A percentile compares a stretch with the other conserved stretches of the same genome.
These are phyloP conservation scores for Drosophila atripex DNA, from an alignment of 2,888 invertebrate genomes.

Conservation along the genomic window DNA sequence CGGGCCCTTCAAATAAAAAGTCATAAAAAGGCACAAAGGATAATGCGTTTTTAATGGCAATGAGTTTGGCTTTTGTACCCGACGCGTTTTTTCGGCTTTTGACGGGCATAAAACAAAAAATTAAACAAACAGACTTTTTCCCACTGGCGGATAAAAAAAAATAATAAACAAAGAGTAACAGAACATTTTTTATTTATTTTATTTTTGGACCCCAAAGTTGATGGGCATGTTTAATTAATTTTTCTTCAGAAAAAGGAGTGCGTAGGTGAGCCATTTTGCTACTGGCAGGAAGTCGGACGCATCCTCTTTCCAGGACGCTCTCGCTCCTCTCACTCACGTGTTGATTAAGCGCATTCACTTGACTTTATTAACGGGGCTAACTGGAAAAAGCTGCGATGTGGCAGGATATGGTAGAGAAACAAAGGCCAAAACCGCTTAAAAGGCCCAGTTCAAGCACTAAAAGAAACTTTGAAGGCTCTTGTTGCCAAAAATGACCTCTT, in stretches of 20 bases:
- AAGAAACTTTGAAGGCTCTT: too few species aligned
- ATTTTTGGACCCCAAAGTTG: constrained; percentile 45
- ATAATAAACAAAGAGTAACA: constrained; percentile 46
- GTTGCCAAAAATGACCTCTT: not conserved
- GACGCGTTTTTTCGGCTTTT: constrained; percentile 57
- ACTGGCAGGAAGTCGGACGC: constrained; percentile 40
- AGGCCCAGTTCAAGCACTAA: constrained; percentile 19
- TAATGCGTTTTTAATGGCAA: constrained; percentile 78
- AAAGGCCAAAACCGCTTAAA: constrained; percentile 25
- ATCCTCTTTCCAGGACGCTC: constrained; percentile 23
- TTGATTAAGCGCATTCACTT: constrained; percentile 79
- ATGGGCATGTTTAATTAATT: constrained; percentile 68
- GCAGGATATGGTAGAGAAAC: constrained; percentile 13
- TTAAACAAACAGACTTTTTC: constrained; percentile 44
- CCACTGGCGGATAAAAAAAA: constrained; percentile 54
- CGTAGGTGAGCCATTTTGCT: constrained; percentile 27
- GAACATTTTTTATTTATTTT: constrained; percentile 54
- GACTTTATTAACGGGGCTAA: constrained; percentile 66
- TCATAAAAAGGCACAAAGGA: constrained; percentile 77
- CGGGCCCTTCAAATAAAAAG: constrained; percentile 70
- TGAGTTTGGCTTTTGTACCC: constrained; percentile 69
- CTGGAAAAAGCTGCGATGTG: constrained; percentile 50
- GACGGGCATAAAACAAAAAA: constrained; percentile 24
- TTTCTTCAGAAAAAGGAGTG: constrained; percentile 27
- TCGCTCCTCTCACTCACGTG: constrained; percentile 47